Base-by-base conservation (phyloP, 2,888 invertebrate genomes). In the Epinotia bilunana region DNA sequence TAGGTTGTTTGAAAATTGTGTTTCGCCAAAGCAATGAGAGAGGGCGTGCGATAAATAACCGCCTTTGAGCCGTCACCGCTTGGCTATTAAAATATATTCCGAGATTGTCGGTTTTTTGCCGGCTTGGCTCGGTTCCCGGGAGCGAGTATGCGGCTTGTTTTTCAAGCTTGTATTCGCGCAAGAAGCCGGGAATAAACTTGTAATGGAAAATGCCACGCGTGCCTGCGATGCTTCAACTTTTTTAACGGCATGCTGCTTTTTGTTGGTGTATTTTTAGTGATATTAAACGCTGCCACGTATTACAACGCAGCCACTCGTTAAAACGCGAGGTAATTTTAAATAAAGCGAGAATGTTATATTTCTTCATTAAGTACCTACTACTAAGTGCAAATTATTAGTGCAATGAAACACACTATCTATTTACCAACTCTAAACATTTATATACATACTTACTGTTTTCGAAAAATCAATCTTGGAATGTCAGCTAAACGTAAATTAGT, bases 21-120 rank as follows among this genome's bases (percentile, higher is more conserved):
- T 83, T 85, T 83, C 86, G 86, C 84, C 84, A 88, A 91, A 90
- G 93, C 93, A 93, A 93, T 92, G 93, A 92, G 92, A 93, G 93
- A 94, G 93, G 93, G 93, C 93, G 93, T 92, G 89, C 91, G 91
- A 94, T 93, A 93, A 93, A 93, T 93, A 91, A 93, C 92, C 91
- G 91, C 92, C 93, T 94, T 93, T 92, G 92, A 90, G 91, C 91
- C 90, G 91, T 92, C 93, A 91, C 91, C 92, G 92, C 88, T 86
- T 86, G 86, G 90, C 91, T 91, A 91, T 93, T 93, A 91, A 92
- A 93, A 92, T 91, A 89, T 90, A 90, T 91, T 92, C 90, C 82
- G 90, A 92, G 92, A 92, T 91, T 91, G 88, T 86, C 86, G 87
- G 83, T 90, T 93, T 91, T 92, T 92, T 92, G 88, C 86, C 84